Evolutionary conservation across 2,113 vertebrate species (phyloP), one percentile per base, ranked within the genome.

Genomic region (Accipiter virgatus): DNA sequence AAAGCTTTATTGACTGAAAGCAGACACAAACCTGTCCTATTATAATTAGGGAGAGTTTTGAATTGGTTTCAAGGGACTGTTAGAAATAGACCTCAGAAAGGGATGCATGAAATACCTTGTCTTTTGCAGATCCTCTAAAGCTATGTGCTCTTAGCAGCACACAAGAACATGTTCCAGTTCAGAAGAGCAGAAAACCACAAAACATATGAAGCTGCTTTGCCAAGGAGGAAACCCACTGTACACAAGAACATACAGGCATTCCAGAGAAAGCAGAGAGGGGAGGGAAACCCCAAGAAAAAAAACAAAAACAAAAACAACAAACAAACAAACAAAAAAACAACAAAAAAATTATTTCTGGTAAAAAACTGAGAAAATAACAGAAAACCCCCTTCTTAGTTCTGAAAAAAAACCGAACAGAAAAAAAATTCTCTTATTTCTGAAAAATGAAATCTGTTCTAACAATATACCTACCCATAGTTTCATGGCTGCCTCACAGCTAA

Each of bases 1-100:
- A 97, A 95, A 95, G 95, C 88, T 95, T 94, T 95, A 95, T 95
- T 95, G 94, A 96, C 93, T 95, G 86, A 94, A 95, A 91, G 86
- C 88, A 95, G 92, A 95, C 94, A 88, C 92, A 90, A 94, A 96
- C 86, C 92, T 92, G 88, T 86, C 86, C 86, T 93, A 63, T 66
- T 95, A 45, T 86, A 93, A 96, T 93, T 95, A 95, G 91, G 68
- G 83, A 81, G 83, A 89, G 59, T 94, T 96, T 66, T 95, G 96
- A 93, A 94, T 91, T 83, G 89, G 91, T 95, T 95, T 96, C 95
- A 86, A 88, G 94, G 84, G 89, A 90, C 84, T 93, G 53, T 91
- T 84, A 95, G 95, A 96, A 95, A 82, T n/a, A 89, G 59, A 86
- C 53, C 61, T 85, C 78, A 68, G 68, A 94, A 94, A 85, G 58